Evolutionary conservation across 2,797 vertebrate genomes (phyloP).

Genomic region (Rallus crepitans): DNA sequence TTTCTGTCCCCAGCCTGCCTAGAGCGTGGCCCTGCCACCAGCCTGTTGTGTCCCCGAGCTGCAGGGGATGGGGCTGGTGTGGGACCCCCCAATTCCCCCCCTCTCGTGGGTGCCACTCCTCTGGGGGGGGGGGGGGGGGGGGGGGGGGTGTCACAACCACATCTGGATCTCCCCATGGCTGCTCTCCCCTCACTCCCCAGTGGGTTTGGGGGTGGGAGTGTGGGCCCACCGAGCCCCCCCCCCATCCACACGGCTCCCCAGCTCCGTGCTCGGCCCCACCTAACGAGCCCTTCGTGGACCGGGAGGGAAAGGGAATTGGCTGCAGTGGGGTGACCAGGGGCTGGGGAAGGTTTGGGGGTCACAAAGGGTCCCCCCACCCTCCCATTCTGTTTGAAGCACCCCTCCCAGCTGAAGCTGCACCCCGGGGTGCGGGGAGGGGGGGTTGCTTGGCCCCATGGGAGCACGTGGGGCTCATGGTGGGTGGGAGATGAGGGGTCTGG

Average conservation of each 20-base stretch:
- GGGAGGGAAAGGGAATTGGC: too few species aligned
- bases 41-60: background rate
- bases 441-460: background rate
- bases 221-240: background rate
- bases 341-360: too few species aligned
- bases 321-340: background rate
- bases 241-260: background rate
- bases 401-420: background rate
- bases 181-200: background rate
- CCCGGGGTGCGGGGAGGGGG: too few species aligned
- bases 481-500: too few species aligned
- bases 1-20: background rate
- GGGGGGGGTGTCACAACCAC: too few species aligned
- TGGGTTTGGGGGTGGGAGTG: background rate
- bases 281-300: background rate
- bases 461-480: background rate
- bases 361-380: background rate
- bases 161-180: too few species aligned
- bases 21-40: background rate
- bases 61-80: rapidly evolving
- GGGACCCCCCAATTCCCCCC: background rate
- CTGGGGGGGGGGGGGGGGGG: rapidly evolving
- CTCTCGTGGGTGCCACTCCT: background rate
- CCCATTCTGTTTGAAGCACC: background rate
- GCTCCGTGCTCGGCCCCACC: background rate